These are phyloP conservation scores for Calyptommatus sinebrachiatus DNA, from an alignment of 2,113 vertebrate species.

Conservation along the genomic window DNA sequence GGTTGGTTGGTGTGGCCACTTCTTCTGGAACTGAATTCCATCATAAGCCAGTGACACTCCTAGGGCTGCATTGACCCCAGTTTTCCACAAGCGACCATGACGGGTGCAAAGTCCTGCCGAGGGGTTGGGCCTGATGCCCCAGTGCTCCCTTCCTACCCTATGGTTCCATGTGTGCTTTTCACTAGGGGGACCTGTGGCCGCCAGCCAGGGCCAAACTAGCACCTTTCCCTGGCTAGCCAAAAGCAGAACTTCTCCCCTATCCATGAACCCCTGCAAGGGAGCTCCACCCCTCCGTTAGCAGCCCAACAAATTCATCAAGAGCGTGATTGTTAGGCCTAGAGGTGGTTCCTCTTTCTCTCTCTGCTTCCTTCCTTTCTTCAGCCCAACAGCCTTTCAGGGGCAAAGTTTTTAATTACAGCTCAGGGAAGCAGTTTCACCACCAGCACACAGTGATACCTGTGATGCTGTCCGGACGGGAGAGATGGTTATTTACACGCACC, in stretches of 20 bases:
- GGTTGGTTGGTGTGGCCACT: too few species aligned
- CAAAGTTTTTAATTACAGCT: conserved; percentile 82
- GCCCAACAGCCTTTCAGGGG: conserved; percentile 67
- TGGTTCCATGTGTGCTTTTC: too few species aligned
- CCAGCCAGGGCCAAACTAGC: background rate
- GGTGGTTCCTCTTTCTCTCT: conserved; percentile 44
- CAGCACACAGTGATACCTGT: conserved; percentile 65
- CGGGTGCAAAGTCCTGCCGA: too few species aligned
- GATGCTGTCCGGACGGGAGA: conserved; percentile 51
- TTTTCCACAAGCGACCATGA: too few species aligned
- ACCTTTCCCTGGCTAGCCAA: conserved; percentile 35
- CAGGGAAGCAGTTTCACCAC: conserved; percentile 62
- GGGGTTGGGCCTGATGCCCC: too few species aligned
- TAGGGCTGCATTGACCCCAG: too few species aligned
- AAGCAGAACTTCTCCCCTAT: conserved; percentile 47
- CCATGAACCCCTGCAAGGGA: conserved; percentile 54
- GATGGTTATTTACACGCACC: conserved; percentile 70
- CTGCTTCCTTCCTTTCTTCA: conserved; percentile 56
- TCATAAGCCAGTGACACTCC: too few species aligned
- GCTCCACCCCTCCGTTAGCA: background rate
- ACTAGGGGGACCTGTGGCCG: too few species aligned
- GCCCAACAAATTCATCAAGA: conserved; percentile 59
- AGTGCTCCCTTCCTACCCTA: too few species aligned
- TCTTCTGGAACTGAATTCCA: too few species aligned
- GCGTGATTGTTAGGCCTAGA: conserved; percentile 71